phyloP scores from a whole-genome alignment of 2,888 invertebrate genomes.

The Leuctra nigra region DNA sequence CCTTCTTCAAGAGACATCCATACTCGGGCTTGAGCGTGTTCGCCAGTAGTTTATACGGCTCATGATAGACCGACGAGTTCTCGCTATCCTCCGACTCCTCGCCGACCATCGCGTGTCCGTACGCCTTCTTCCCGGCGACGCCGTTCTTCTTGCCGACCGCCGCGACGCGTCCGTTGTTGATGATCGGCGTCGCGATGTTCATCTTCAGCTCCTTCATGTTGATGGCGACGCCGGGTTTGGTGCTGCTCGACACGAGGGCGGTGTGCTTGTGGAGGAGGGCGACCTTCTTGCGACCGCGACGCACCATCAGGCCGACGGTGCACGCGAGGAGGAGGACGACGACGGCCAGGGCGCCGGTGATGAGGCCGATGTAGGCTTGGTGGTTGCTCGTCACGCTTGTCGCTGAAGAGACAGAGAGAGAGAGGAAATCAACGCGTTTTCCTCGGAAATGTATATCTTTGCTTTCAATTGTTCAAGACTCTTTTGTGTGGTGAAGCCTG shows the following conservation, averaged over 20 bases:
- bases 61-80: conserved; percentile 50
- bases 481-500: too few species aligned
- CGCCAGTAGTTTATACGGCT: conserved; percentile 47
- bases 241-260: conserved; percentile 49
- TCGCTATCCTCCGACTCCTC: conserved; percentile 49
- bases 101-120: conserved; percentile 43
- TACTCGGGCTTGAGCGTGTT: conserved; percentile 41
- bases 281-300: conserved; percentile 56
- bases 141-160: conserved; percentile 34
- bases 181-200: conserved; percentile 47
- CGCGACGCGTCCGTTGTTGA: conserved; percentile 44
- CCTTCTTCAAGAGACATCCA: conserved; percentile 46
- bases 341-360: conserved; percentile 61
- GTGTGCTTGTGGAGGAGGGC: conserved; percentile 57
- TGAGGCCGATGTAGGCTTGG: conserved; percentile 53
- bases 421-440: too few species aligned
- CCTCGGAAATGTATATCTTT: too few species aligned
- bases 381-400: conserved; percentile 53
- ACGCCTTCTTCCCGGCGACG: conserved; percentile 37
- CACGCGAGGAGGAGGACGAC: conserved; percentile 57
- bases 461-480: too few species aligned
- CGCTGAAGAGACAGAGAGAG: conserved; percentile 37
- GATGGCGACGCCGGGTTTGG: conserved; percentile 49
- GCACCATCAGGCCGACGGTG: conserved; percentile 56
- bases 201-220: conserved; percentile 53